A percentile compares a stretch with the other conserved stretches of the same genome.
Conservation (phyloP, 2,888 invertebrate species). For the Leistus spinibarbis region DNA sequence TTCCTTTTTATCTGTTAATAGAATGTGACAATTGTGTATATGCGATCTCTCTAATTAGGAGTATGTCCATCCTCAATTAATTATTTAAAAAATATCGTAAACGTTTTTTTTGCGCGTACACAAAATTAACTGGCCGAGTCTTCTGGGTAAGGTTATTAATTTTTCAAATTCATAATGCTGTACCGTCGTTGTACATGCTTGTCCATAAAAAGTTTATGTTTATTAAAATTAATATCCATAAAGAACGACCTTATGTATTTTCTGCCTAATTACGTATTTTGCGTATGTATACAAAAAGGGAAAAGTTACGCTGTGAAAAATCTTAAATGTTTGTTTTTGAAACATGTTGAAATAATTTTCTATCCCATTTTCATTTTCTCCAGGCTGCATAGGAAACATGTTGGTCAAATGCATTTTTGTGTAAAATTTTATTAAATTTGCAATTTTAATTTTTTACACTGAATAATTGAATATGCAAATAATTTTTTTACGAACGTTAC, state of each 20-base stretch:
- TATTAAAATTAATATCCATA: not conserved
- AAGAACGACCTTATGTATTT: not conserved
- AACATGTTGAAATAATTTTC: not conserved
- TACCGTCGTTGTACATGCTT: no score
- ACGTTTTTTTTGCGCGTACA: no score
- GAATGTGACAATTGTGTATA: no score
- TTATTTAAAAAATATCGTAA: no score
- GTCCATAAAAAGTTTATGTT: no score
- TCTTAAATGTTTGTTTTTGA: not conserved
- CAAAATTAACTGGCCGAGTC: no score
- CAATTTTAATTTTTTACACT: not conserved
- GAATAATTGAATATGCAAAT: not conserved
- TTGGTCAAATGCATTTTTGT: not conserved
- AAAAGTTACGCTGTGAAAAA: not conserved
- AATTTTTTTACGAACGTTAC: not conserved
- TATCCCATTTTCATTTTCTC: not conserved
- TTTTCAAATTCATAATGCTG: no score
- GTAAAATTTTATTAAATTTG: not conserved
- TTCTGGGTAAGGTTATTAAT: no score
- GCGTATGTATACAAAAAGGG: not conserved
- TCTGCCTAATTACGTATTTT: not conserved
- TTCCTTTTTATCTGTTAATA: no score
- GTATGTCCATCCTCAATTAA: no score
- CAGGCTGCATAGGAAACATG: not conserved
- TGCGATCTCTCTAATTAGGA: no score